Percentiles rank a stretch among this genome's conserved stretches.
These are phyloP conservation scores for Danio rerio DNA, from an alignment of 2,113 vertebrate species.

Conservation along the genomic window GRCz12tu NC_133182.1:34836501-34837000, in stretches of 20 bases:
- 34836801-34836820: constrained; percentile 26
- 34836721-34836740: constrained; percentile 50
- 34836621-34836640: constrained; percentile 38
- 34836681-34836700: constrained; percentile 27
- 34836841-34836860: constrained; percentile 5
- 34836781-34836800: constrained; percentile 42
- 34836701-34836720: constrained; percentile 20
- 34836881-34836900: constrained; percentile 41
- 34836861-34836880: constrained; percentile 1
- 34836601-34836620: not conserved
- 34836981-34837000: constrained; percentile 1
- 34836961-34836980: constrained; percentile 10
- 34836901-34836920: constrained; percentile 38
- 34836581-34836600: not conserved
- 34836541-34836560: not conserved
- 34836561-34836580: constrained; percentile 4
- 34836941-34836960: constrained; percentile 2
- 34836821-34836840: constrained; percentile 49
- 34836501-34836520: constrained; percentile 5
- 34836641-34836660: constrained; percentile 45
- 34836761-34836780: constrained; percentile 43
- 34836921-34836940: constrained; percentile 23
- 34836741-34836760: constrained; percentile 34
- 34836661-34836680: constrained; percentile 14
- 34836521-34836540: not conserved